These are phyloP conservation scores for Plectropomus leopardus DNA, from an alignment of 2,113 vertebrate species.

Conservation along the genomic window DNA sequence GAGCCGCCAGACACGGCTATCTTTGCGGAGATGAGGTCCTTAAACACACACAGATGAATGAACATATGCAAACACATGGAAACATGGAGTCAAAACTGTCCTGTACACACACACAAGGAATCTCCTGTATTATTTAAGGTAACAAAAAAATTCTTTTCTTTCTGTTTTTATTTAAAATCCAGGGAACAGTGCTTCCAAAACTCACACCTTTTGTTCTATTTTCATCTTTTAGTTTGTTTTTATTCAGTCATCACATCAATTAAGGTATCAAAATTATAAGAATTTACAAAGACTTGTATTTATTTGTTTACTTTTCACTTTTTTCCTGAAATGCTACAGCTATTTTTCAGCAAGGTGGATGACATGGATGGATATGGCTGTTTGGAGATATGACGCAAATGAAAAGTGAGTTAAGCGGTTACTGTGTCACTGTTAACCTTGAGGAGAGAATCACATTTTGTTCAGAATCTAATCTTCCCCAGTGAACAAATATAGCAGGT, in stretches of 20 bases:
- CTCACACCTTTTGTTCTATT: not conserved
- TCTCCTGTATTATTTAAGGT: not conserved
- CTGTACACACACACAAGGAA: constrained; percentile 1
- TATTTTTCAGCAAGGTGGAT: too few species aligned
- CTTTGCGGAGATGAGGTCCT: constrained; percentile 40
- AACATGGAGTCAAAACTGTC: too few species aligned
- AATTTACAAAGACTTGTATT: not conserved
- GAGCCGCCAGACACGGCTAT: constrained; percentile 34
- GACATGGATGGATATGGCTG: too few species aligned
- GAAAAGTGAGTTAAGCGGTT: not conserved
- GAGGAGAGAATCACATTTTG: not conserved
- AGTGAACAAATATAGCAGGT: not conserved
- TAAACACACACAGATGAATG: too few species aligned
- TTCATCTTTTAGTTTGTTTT: too few species aligned
- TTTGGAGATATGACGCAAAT: too few species aligned
- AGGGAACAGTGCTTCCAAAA: not conserved
- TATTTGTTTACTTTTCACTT: not conserved
- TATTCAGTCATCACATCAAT: not conserved
- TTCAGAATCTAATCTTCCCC: constrained; percentile 1
- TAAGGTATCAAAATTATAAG: not conserved
- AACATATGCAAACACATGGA: too few species aligned
- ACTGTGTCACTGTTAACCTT: not conserved
- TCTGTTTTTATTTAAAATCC: not conserved
- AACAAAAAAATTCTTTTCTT: too few species aligned
- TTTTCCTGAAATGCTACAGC: too few species aligned